Evolutionary conservation across 1,140 invertebrate genomes (phyloP).

Genomic region (Paraescarpia echinospica): DNA sequence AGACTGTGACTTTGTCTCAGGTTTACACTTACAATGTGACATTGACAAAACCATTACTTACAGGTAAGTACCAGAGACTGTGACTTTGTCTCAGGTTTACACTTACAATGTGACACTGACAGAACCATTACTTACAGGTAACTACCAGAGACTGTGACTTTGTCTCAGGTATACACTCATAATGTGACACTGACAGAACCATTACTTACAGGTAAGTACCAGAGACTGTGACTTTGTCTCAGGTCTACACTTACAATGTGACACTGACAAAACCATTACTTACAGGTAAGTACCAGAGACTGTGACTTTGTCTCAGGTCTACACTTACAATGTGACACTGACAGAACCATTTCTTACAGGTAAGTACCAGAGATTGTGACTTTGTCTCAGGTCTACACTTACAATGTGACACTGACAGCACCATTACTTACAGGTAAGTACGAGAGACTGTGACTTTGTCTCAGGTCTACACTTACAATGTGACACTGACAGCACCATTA

Average conservation of each 20-base stretch:
- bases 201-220: constrained; percentile 60
- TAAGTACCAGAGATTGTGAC: constrained; percentile 28
- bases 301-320: not conserved
- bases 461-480: not conserved
- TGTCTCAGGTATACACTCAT: too few relatives aligned
- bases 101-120: too few relatives aligned
- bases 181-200: constrained; percentile 63
- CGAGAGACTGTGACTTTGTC: too few relatives aligned
- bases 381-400: not conserved
- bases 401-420: constrained; percentile 47
- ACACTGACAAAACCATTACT: constrained; percentile 61
- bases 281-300: constrained; percentile 55
- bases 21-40: too few relatives aligned
- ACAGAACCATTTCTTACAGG: constrained; percentile 63
- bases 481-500: constrained; percentile 61
- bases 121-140: constrained; percentile 82
- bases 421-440: constrained; percentile 61
- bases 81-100: too few relatives aligned
- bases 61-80: too few relatives aligned
- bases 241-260: not conserved
- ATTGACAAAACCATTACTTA: too few relatives aligned
- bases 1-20: too few relatives aligned
- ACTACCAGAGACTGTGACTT: constrained; percentile 82
- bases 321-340: not conserved
- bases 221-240: not conserved